phyloP scores from a whole-genome alignment of 1,140 invertebrate species.

The Bombus ignitus region DNA sequence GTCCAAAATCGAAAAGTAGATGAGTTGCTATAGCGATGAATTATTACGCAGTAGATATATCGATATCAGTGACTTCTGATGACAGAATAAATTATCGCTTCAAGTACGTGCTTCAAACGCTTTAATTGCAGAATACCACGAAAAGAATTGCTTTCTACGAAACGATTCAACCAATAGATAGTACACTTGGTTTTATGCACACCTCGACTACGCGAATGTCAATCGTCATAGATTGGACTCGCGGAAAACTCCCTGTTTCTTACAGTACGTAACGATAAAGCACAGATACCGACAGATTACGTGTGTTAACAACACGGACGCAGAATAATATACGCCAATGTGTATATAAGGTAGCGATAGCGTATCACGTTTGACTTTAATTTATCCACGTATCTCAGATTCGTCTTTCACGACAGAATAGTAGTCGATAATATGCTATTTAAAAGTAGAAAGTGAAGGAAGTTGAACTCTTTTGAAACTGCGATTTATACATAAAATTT shows the following conservation, averaged over 20 bases:
- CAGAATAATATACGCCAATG: not conserved
- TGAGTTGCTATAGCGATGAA: not conserved
- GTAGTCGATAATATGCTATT: not conserved
- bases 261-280: no score
- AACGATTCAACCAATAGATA: not conserved
- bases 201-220: not conserved
- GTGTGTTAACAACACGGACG: not conserved
- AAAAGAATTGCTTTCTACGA: not conserved
- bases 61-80: not conserved
- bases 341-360: constrained; percentile 3
- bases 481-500: not conserved
- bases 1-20: no score
- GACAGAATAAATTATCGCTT: not conserved
- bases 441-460: not conserved
- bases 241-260: not conserved
- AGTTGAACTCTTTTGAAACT: no score
- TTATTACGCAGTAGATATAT: no score
- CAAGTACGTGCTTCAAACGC: not conserved
- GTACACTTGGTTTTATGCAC: no score
- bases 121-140: not conserved
- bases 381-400: not conserved
- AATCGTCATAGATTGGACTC: not conserved
- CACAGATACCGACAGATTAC: not conserved
- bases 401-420: not conserved
- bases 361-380: not conserved